Evolutionary conservation across 2,888 invertebrate genomes (phyloP), one percentile per base, ranked within the genome.

Genomic region (Thecocarcelia acutangulata): DNA sequence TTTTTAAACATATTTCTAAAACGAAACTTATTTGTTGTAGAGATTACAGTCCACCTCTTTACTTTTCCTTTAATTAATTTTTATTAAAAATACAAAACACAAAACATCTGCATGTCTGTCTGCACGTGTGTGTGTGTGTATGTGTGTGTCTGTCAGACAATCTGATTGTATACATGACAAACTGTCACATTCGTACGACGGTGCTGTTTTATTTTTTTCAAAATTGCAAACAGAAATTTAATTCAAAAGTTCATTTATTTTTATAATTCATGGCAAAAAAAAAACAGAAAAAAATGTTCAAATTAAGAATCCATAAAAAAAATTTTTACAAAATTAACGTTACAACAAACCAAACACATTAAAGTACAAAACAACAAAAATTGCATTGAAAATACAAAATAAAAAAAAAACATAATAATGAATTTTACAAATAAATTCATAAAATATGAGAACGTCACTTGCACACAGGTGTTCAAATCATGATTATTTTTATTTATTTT

Each of bases 381-480:
- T 42, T 61, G 40, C 52, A 58, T 58, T 69, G 28, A 17, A 68
- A 61, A 59, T 61, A 28, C 42, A 56, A 33, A 56, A 69, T n/a
- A n/a, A n/a, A n/a, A n/a, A n/a, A n/a, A n/a, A n/a, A n/a, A n/a
- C n/a, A n/a, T 37, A 46, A 28, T 56, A 48, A 74, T 42, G 15
- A 74, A 56, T 59, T 68, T 66, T 44, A 59, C 28, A 75, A 68
- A 66, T 37, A 63, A 74, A 63, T 68, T 52, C 44, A 50, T 24
- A 66, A 76, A 79, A 73, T 74, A 74, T 56, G 33, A 80, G 66
- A 72, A 76, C 80, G 76, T 82, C 77, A 77, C 73, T 76, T 64
- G 81, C 58, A 69, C 81, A 77, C 81, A 82, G 81, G 81, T 82
- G 81, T 82, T 82, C 81, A 82, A 82, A 64, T 69, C 77, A 69